Conservation (phyloP, 2,113 vertebrate species). For the Pelecanoides urinatrix region DNA sequence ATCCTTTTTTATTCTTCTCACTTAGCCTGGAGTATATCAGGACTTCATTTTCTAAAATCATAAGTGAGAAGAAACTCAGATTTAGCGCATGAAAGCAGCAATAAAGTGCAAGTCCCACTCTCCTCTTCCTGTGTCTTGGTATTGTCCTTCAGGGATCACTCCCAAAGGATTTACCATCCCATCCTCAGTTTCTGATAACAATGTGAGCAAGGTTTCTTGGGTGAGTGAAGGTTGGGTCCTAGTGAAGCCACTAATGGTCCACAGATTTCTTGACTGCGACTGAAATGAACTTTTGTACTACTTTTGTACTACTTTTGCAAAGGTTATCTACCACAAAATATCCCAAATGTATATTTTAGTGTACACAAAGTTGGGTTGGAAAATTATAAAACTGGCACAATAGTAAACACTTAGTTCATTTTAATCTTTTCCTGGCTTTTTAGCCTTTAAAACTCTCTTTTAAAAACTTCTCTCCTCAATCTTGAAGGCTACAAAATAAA, state of each 20-base stretch:
- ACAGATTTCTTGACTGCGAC: not conserved
- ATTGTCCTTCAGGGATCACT: not conserved
- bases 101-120: not conserved
- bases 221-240: not conserved
- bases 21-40: not conserved
- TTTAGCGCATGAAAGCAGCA: not conserved
- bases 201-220: not conserved
- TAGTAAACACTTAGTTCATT: not conserved
- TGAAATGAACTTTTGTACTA: not conserved
- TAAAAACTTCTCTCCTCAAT: not conserved
- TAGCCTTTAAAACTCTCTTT: not conserved
- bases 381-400: not conserved
- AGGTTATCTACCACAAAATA: not conserved
- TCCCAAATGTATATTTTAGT: not conserved
- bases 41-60: slow-evolving; percentile 9
- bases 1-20: not conserved
- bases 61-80: not conserved
- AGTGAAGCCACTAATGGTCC: not conserved
- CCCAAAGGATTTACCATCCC: not conserved
- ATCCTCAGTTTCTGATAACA: not conserved
- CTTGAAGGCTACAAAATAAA: not conserved
- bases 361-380: not conserved
- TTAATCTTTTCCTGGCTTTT: not conserved
- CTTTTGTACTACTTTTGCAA: not conserved
- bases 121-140: not conserved